Conservation (phyloP, 2,888 invertebrate genomes). For the Vanessa cardui region DNA sequence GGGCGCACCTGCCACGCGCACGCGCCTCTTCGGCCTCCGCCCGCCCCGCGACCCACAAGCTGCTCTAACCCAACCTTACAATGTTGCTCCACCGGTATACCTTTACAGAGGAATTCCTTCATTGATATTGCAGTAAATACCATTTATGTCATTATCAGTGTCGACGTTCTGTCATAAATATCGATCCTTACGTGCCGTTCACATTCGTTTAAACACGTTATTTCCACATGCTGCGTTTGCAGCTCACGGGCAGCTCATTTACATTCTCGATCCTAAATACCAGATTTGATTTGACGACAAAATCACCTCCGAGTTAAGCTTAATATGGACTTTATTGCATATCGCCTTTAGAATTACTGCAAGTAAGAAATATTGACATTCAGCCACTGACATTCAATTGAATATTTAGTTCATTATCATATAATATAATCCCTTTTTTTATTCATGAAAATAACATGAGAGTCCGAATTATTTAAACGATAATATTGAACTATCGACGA, state of each 20-base stretch:
- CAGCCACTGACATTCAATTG: too few species aligned
- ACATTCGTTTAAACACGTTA: conserved; percentile 8
- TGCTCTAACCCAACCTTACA: conserved; percentile 37
- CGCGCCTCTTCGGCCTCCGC: conserved; percentile 52
- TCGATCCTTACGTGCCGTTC: conserved; percentile 34
- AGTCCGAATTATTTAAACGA: too few species aligned
- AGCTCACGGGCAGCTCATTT: conserved; percentile 12
- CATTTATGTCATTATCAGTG: conserved; percentile 44
- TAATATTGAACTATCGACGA: too few species aligned
- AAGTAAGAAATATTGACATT: too few species aligned
- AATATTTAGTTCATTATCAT: too few species aligned
- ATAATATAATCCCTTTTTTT: too few species aligned
- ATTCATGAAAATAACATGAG: too few species aligned
- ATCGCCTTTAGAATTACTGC: too few species aligned
- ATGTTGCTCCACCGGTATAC: conserved; percentile 39
- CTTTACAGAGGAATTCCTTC: conserved; percentile 46
- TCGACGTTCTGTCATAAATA: conserved; percentile 47
- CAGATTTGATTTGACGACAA: neutral
- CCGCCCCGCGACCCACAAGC: conserved; percentile 45
- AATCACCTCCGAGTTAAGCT: conserved; percentile 4
- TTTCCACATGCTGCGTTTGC: neutral
- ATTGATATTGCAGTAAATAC: conserved; percentile 47
- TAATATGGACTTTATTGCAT: neutral
- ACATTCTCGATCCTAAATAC: conserved; percentile 22
- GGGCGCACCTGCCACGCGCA: conserved; percentile 67